phyloP scores from a whole-genome alignment of 2,888 invertebrate genomes.

The Xylota sylvarum region DNA sequence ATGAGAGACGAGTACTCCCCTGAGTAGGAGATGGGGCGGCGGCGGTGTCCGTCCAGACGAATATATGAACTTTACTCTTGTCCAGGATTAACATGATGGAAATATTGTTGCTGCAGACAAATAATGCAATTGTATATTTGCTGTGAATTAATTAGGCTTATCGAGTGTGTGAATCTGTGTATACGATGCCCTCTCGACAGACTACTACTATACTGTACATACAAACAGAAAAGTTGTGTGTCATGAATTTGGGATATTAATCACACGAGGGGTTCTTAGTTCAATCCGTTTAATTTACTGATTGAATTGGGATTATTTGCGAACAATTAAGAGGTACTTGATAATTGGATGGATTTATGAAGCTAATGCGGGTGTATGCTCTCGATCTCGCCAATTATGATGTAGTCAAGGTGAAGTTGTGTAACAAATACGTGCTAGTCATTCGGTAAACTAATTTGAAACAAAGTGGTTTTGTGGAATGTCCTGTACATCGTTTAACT shows the following conservation, averaged over 20 bases:
- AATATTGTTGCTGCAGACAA: constrained; percentile 53
- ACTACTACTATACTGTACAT: no score
- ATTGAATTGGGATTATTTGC: constrained; percentile 21
- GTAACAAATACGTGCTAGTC: no score
- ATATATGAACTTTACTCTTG: constrained; percentile 53
- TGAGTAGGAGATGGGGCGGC: background rate
- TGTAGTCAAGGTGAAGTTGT: no score
- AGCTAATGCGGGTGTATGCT: background rate
- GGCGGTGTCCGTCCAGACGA: background rate
- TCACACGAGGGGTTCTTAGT: constrained; percentile 14
- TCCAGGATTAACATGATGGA: constrained; percentile 48
- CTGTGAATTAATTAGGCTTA: constrained; percentile 66
- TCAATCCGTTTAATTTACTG: constrained; percentile 27
- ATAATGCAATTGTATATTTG: constrained; percentile 55
- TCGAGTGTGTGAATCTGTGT: constrained; percentile 43
- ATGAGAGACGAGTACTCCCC: constrained; percentile 54
- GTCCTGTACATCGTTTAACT: no score
- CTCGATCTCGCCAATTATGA: no score
- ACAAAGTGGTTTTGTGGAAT: no score
- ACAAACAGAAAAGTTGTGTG: background rate
- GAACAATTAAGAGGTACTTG: constrained; percentile 7
- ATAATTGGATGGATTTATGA: constrained; percentile 19
- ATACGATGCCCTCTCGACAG: background rate
- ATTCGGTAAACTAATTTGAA: no score
- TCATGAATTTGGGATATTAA: constrained; percentile 15